phyloP scores from a whole-genome alignment of 1,140 invertebrate genomes.

The Apolygus lucorum region DNA sequence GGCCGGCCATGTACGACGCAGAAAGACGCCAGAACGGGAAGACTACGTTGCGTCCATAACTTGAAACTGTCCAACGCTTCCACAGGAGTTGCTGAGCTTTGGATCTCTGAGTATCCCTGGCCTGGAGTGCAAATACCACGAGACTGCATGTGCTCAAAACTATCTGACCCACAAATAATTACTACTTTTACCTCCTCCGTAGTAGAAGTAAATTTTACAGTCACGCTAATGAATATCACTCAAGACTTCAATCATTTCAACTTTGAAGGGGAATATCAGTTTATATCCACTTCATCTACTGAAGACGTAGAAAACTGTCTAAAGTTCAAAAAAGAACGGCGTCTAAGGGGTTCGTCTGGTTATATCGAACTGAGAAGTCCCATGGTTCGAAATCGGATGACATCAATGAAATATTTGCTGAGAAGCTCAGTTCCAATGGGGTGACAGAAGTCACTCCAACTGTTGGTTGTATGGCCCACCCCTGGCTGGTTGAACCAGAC shows the following conservation, averaged over 20 bases:
- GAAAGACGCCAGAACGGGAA: constrained; percentile 52
- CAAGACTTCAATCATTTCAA: constrained; percentile 71
- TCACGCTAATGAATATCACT: constrained; percentile 69
- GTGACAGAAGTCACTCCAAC: constrained; percentile 43
- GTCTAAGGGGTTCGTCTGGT: constrained; percentile 58
- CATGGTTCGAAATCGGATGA: constrained; percentile 40
- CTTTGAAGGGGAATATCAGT: constrained; percentile 54
- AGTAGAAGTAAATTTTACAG: constrained; percentile 61
- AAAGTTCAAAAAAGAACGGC: constrained; percentile 51
- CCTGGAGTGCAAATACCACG: constrained; percentile 49
- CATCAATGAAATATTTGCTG: constrained; percentile 35
- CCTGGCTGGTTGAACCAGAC: constrained; percentile 67
- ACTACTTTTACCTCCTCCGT: constrained; percentile 55
- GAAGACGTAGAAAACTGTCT: constrained; percentile 46
- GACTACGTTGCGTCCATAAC: constrained; percentile 51
- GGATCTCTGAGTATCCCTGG: constrained; percentile 66
- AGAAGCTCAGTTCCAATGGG: constrained; percentile 26
- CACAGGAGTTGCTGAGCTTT: constrained; percentile 45
- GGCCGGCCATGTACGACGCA: constrained; percentile 54
- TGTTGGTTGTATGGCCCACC: constrained; percentile 56
- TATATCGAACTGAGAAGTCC: constrained; percentile 51
- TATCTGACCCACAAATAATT: constrained; percentile 48
- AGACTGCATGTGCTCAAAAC: constrained; percentile 65
- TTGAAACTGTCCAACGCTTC: constrained; percentile 29
- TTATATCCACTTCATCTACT: constrained; percentile 28